Percentiles rank a stretch among this genome's conserved stretches.
These are phyloP conservation scores for Euwallacea fornicatus DNA, from an alignment of 1,140 invertebrate genomes.

Conservation along the genomic window DNA sequence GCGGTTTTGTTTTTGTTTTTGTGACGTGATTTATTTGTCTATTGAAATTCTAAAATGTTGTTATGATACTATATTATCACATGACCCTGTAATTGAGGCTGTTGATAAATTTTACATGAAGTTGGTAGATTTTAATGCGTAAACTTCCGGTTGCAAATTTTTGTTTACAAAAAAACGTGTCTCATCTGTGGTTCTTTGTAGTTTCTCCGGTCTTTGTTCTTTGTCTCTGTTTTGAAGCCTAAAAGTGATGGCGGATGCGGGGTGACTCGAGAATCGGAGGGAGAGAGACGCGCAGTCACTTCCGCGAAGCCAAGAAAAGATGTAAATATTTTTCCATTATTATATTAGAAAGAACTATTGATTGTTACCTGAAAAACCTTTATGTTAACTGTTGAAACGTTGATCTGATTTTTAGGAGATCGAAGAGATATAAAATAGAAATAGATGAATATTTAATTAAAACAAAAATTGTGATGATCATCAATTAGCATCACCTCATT, in stretches of 20 bases:
- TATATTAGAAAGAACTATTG: constrained; percentile 14
- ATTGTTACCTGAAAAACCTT: constrained; percentile 35
- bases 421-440: constrained; percentile 27
- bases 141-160: too few relatives aligned
- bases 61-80: constrained; percentile 18
- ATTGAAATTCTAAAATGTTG: constrained; percentile 24
- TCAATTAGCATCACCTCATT: neutral
- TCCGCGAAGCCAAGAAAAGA: neutral
- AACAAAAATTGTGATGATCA: constrained; percentile 37
- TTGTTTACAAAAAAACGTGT: too few relatives aligned
- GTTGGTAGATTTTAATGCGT: too few relatives aligned
- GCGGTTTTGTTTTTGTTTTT: constrained; percentile 35
- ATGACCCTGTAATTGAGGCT: constrained; percentile 26
- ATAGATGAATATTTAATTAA: constrained; percentile 27
- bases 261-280: too few relatives aligned
- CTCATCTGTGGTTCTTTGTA: too few relatives aligned
- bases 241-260: too few relatives aligned
- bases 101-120: constrained; percentile 9
- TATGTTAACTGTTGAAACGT: constrained; percentile 31
- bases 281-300: too few relatives aligned
- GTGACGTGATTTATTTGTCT: constrained; percentile 30
- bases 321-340: constrained; percentile 30
- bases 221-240: too few relatives aligned
- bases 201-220: too few relatives aligned
- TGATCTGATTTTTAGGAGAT: constrained; percentile 34